Conservation (phyloP, 1,140 invertebrate genomes). For the Ceratitis capitata region DNA sequence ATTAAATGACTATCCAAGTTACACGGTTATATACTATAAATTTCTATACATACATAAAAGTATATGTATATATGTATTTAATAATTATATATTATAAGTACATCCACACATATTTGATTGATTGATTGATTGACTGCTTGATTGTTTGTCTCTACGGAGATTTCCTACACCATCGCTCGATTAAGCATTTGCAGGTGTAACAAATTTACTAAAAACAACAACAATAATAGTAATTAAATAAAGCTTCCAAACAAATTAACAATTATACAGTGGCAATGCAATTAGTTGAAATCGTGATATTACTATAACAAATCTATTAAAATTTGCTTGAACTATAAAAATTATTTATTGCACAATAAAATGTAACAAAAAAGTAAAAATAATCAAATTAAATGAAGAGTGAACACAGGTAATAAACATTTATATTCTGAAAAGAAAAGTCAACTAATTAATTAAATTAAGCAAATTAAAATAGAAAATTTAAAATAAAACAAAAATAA, state of each 20-base stretch:
- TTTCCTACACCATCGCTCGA: neutral
- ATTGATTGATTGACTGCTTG: neutral
- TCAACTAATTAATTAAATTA: neutral
- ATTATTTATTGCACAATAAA: slow-evolving; percentile 21
- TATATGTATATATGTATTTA: no score
- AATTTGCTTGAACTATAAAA: neutral
- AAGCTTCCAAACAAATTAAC: neutral
- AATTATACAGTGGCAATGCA: slow-evolving; percentile 1
- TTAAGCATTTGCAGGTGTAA: neutral
- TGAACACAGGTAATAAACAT: neutral
- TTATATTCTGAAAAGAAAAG: neutral
- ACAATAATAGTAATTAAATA: neutral
- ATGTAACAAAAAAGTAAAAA: neutral
- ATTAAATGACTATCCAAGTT: no score
- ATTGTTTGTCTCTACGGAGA: neutral
- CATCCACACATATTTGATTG: neutral
- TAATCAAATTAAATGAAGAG: no score
- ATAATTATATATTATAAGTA: no score
- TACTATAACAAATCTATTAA: neutral
- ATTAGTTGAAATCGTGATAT: slow-evolving; percentile 1
- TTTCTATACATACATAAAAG: no score
- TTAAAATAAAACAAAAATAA: no score
- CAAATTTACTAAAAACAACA: no score
- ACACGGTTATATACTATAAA: no score
- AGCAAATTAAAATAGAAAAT: neutral